Base-by-base conservation (phyloP, 2,888 invertebrate species). In the Chelonus formosanus region DNA sequence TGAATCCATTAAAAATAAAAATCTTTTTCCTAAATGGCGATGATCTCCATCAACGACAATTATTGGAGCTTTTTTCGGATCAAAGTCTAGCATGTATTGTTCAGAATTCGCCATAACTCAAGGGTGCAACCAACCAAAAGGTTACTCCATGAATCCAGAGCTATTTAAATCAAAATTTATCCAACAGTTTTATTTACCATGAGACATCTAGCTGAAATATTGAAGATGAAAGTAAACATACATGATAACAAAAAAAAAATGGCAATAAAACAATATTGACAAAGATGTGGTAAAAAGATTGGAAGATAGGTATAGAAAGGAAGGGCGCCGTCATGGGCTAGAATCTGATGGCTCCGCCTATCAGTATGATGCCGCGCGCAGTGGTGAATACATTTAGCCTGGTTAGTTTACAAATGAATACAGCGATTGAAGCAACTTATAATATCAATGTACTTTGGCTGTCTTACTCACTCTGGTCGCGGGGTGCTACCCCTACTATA, bases 361-460 rank as follows among this genome's bases (percentile, higher is more conserved):
- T 83, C 80, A 76, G 79, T 76, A 79, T 81, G 81, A 80, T 79
- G 80, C 79, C 79, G 80, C 80, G 81, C 80, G 78, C 20, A 20
- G 80, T 80, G 80, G 82, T 84, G 84, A 84, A 83, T 84, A 84
- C 82, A 84, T 84, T 83, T 83, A 83, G 82, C 82, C 82, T 83
- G 85, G 85, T 86, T 86, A 88, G 88, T 88, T 89, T 88, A 89
- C 88, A 89, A 89, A 89, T 89, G 88, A 89, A 89, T 88, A 88
- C 88, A 89, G 88, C 88, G 88, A 89, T 89, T 88, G 88, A 88
- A 88, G 88, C 88, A 88, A 89, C 88, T 89, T 89, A 89, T 89
- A 89, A 89, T 89, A 89, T 89, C 89, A 89, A 88, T 89, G 88
- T 86, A 87, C 84, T 78, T 78, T 80, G 81, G 75, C 76, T 77